These are phyloP conservation scores for Bubalus kerabau DNA, from an alignment of 2,113 vertebrate species.

Conservation along the genomic window DNA sequence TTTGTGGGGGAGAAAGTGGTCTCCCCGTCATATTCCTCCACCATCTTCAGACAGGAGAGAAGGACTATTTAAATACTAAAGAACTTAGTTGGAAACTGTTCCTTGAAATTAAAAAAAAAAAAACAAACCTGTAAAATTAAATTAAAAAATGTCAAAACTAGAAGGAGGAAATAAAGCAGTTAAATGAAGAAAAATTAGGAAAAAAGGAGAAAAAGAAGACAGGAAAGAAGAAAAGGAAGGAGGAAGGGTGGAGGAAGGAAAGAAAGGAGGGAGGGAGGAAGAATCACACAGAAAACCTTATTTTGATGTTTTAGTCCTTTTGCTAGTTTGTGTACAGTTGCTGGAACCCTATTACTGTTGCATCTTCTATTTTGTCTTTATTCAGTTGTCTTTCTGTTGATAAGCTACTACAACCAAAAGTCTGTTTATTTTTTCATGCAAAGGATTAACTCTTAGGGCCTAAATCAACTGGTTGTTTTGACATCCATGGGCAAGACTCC, in stretches of 20 bases:
- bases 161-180: background rate
- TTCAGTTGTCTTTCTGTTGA: background rate
- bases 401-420: background rate
- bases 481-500: background rate
- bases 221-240: background rate
- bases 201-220: background rate
- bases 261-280: too few relatives aligned
- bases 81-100: background rate
- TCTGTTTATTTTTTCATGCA: background rate
- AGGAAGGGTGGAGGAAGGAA: too few relatives aligned
- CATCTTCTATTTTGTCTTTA: background rate
- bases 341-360: background rate
- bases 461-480: background rate
- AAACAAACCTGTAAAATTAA: background rate
- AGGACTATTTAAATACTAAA: background rate
- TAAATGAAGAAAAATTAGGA: background rate
- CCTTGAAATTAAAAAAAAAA: background rate
- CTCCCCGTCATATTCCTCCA: background rate
- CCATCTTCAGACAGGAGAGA: background rate
- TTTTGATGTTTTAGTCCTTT: background rate
- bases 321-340: background rate
- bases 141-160: background rate
- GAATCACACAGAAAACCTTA: background rate
- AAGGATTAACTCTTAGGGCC: background rate
- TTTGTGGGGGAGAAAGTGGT: background rate